Base-by-base conservation (phyloP, 2,113 vertebrate genomes). In the Catharus bicknelli region DNA sequence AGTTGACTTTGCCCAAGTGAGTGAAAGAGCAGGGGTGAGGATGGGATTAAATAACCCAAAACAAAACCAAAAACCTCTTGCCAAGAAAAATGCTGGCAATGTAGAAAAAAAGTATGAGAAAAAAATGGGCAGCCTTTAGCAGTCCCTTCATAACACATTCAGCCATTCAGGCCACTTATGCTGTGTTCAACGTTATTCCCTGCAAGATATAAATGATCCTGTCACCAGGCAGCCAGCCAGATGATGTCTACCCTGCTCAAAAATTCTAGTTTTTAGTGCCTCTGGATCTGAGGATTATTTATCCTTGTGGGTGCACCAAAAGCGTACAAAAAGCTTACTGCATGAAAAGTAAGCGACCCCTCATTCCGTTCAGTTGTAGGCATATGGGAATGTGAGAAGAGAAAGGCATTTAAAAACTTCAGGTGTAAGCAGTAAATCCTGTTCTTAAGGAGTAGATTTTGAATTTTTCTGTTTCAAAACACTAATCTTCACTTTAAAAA, bases 321-420 rank as follows among this genome's bases (percentile, higher is more conserved):
- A 83, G 40, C 21, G 21, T 11, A 42, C 9, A 26, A 36, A 91
- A 90, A 87, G 5, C 26, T 55, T 80, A 55, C 42, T 51, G 7
- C 2, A 0, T 38, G 74, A 72, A 20, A 15, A 66, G 38, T 58
- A 86, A 59, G 34, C 34, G 38, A 40, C 1, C 0, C 0, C 38
- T 36, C 26, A 25, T 23, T 36, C 21, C 20, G 40, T n/a, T 38
- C 34, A 21, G 9, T 36, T 51, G 38, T n/a, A 51, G 30, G 30
- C 51, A 17, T 69, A 13, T 40, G 55, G 38, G 73, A 36, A 66
- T 48, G 27, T 20, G 58, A 84, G 48, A 64, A 69, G 43, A 77
- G 23, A 54, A 82, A 42, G 8, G 4, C 13, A 25, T 90, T 77
- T 83, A 7, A 59, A 43, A 82, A 47, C 55, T 34, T 11, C 38